Evolutionary conservation across 2,888 invertebrate genomes (phyloP).

Genomic region (Agrotis ipsilon): DNA sequence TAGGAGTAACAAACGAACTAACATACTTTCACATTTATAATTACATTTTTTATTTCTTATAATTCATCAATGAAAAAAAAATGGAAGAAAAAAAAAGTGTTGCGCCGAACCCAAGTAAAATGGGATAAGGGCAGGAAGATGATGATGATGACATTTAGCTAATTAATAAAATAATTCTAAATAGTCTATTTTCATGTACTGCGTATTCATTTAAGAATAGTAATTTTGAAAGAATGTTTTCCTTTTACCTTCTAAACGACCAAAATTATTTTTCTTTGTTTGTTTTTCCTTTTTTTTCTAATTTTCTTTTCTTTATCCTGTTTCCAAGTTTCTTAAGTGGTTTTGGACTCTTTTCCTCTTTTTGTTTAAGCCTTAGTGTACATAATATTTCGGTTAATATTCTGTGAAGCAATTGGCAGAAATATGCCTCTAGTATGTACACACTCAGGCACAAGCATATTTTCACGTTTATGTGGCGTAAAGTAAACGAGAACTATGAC

Average conservation of each 20-base stretch:
- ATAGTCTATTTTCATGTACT: neutral
- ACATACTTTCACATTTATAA: too few species aligned
- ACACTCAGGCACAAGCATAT: too few species aligned
- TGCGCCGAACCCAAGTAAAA: too few species aligned
- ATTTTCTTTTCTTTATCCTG: constrained; percentile 10
- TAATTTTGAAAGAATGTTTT: constrained; percentile 17
- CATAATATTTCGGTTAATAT: neutral
- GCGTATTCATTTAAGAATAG: constrained; percentile 2
- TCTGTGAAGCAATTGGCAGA: neutral
- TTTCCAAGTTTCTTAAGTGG: constrained; percentile 15
- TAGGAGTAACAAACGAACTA: too few species aligned
- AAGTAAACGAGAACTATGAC: too few species aligned
- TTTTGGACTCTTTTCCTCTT: neutral
- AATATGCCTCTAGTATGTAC: too few species aligned
- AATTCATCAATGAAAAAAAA: too few species aligned
- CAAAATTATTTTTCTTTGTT: constrained; percentile 14
- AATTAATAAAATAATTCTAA: constrained; percentile 1
- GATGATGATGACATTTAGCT: too few species aligned
- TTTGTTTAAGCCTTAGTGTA: neutral
- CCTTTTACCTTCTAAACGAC: neutral
- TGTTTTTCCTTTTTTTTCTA: constrained; percentile 22
- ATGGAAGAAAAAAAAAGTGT: too few species aligned
- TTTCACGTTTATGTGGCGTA: too few species aligned
- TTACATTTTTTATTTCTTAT: too few species aligned
- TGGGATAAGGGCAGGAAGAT: too few species aligned